Conservation (phyloP, 1,140 invertebrate genomes). For the Oreohelix idahoensis region DNA sequence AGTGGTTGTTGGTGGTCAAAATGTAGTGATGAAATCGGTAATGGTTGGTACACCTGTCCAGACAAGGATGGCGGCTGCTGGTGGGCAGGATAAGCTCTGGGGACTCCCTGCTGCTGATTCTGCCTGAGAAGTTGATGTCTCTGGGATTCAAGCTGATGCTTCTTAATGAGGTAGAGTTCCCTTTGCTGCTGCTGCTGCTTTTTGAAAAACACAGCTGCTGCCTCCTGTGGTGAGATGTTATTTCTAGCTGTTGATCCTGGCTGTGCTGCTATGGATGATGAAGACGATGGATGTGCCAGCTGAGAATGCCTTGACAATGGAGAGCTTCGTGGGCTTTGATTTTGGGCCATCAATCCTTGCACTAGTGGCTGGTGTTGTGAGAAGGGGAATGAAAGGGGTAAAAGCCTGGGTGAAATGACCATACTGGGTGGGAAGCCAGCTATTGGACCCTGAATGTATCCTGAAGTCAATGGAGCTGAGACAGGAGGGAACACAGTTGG, state of each 20-base stretch:
- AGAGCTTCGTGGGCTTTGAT: not conserved
- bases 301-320: not conserved
- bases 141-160: not conserved
- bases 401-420: constrained; percentile 24
- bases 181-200: not conserved
- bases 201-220: not conserved
- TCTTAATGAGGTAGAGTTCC: not conserved
- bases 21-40: not conserved
- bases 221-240: not conserved
- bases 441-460: constrained; percentile 24
- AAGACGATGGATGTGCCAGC: not conserved
- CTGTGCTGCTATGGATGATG: not conserved
- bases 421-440: constrained; percentile 34
- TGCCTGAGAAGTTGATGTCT: constrained; percentile 2
- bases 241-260: not conserved
- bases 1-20: not conserved
- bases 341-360: constrained; percentile 3
- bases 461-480: not conserved
- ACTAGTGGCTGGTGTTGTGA: not conserved
- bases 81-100: not conserved
- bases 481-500: constrained; percentile 28
- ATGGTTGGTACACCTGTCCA: not conserved
- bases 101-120: constrained; percentile 21
- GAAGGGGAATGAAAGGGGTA: constrained; percentile 4
- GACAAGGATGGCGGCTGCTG: constrained; percentile 15